phyloP scores from a whole-genome alignment of 2,797 vertebrate species.

The Micropoecilia bifurca region DNA sequence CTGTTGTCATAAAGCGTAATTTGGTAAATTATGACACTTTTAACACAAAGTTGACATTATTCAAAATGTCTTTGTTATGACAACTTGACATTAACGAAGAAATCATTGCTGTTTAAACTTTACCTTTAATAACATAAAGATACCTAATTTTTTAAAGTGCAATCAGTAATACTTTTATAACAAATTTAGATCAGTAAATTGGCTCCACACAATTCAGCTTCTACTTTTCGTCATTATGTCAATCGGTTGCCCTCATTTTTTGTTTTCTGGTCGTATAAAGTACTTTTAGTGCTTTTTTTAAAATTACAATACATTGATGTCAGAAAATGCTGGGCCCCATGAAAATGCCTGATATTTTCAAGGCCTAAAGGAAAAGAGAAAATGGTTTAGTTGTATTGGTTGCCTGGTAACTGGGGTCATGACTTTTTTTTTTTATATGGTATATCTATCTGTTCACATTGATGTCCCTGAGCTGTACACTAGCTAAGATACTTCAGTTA shows the following conservation, averaged over 20 bases:
- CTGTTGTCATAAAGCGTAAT: no score
- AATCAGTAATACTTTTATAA: no score
- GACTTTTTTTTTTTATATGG: constrained; percentile 51
- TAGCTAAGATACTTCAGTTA: constrained; percentile 60
- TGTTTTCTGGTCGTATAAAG: not conserved
- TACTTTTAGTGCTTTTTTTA: not conserved
- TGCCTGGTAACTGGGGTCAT: constrained; percentile 73
- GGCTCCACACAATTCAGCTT: not conserved
- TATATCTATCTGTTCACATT: constrained; percentile 66
- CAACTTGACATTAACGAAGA: no score
- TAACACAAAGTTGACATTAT: no score
- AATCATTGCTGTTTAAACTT: no score
- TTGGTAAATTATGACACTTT: no score
- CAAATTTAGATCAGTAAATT: no score
- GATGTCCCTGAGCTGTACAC: constrained; percentile 68
- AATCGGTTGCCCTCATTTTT: not conserved
- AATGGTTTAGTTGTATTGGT: constrained; percentile 64
- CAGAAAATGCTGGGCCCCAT: constrained; percentile 32
- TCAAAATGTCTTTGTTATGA: no score
- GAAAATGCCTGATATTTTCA: constrained; percentile 51
- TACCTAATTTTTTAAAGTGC: no score
- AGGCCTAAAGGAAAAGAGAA: constrained; percentile 52
- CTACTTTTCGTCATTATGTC: not conserved
- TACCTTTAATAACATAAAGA: no score
- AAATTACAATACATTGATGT: constrained; percentile 6